These are phyloP conservation scores for Drosophila pandora DNA, from an alignment of 1,140 invertebrate species.

Conservation along the genomic window DNA sequence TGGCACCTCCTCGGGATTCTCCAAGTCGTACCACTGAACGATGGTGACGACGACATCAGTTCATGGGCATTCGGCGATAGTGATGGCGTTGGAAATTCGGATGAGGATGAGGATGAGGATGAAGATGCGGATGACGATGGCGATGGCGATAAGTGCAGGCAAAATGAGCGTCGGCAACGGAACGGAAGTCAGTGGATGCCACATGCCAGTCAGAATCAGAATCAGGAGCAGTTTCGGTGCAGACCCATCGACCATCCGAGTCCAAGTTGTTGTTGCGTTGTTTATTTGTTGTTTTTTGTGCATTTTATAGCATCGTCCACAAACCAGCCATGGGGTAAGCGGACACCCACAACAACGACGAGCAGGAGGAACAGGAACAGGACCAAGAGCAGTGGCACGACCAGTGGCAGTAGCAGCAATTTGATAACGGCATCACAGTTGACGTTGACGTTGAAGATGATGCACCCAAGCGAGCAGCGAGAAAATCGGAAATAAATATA, in stretches of 20 bases:
- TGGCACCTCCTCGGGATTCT: conserved; percentile 89
- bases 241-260: conserved; percentile 44
- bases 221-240: conserved; percentile 61
- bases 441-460: conserved; percentile 70
- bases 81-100: conserved; percentile 49
- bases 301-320: conserved; percentile 65
- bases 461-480: conserved; percentile 44
- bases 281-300: conserved; percentile 60
- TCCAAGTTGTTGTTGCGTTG: conserved; percentile 52
- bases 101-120: conserved; percentile 50
- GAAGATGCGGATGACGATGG: conserved; percentile 27
- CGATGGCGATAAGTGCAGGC: conserved; percentile 74
- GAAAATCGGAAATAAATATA: conserved; percentile 43
- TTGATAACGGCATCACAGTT: conserved; percentile 74
- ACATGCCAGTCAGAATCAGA: conserved; percentile 73
- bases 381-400: conserved; percentile 1
- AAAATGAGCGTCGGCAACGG: conserved; percentile 72
- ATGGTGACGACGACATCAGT: conserved; percentile 4
- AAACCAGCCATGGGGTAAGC: conserved; percentile 12
- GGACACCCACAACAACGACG: background rate
- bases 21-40: conserved; percentile 91
- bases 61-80: conserved; percentile 5
- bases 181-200: conserved; percentile 77
- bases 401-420: conserved; percentile 49
- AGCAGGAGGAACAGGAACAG: background rate